Evolutionary conservation across 2,113 vertebrate species (phyloP), one percentile per base, ranked within the genome.

Genomic region (Pogonocichla stellata): DNA sequence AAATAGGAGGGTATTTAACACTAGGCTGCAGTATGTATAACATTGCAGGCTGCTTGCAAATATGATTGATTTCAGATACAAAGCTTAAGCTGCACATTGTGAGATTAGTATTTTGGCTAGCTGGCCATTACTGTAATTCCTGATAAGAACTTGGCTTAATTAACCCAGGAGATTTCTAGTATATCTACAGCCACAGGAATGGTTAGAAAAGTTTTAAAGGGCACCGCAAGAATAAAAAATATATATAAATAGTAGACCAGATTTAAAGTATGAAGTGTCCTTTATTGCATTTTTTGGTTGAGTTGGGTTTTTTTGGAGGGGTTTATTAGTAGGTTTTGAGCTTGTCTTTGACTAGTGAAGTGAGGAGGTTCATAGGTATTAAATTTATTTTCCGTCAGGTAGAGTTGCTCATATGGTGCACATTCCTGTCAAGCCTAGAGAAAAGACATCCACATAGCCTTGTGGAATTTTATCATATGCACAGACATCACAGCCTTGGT

Each of bases 81-180:
- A 91, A 90, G 67, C 56, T 93, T 93, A 90, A 88, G 58, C 47
- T 8, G 26, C 56, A 53, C 28, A 25, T 57, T 43, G n/a, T 51
- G 67, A 92, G 74, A 94, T 96, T 86, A 90, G 34, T 48, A 47
- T 86, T 90, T 94, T 88, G 72, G 57, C 65, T 86, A 74, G 24
- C 72, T 92, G 40, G 48, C 23, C n/a, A 10, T 56, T 70, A 36
- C 43, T 74, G 47, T 90, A 83, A 64, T 78, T 92, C 62, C 54
- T 95, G 94, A 96, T 93, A 96, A 94, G 82, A 88, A 80, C 1
- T 10, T 6, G 34, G 2, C 2, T 88, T 93, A 92, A 96, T 95
- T 92, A 94, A 73, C 64, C 48, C 88, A 17, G 13, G 20, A 80
- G 73, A 67, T 84, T 93, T 79, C 48, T 34, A 25, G 14, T 22